Base-by-base conservation (phyloP, 2,113 vertebrate genomes). In the Choloepus hoffmanni region DNA sequence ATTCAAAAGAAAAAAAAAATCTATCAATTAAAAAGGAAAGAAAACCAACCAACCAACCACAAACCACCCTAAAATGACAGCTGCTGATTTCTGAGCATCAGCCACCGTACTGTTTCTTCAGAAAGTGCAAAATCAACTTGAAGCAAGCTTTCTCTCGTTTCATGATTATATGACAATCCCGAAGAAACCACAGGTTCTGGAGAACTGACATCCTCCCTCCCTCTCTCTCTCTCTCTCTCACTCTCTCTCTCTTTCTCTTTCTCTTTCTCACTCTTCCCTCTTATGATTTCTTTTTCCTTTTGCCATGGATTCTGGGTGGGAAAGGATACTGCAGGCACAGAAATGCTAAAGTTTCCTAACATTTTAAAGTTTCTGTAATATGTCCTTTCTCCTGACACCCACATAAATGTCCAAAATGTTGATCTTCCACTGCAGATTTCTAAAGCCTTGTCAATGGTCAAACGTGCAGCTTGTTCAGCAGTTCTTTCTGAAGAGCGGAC, bases 371-470 rank as follows among this genome's bases (percentile, higher is more conserved):
- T 98, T 97, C 96, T 97, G 96, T 97, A 94, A 89, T 97, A 98
- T 97, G 96, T 98, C 98, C 98, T 98, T 97, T 98, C 97, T 98
- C 98, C 98, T 98, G 98, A 98, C 98, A 98, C 98, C 98, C 98
- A 97, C 98, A 98, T 98, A 98, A 97, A 98, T 98, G 98, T 98
- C 98, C 98, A 97, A 97, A 98, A 97, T n/a, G 97, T 98, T 98
- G 98, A 98, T 98, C 98, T 98, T 99, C 98, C 98, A 98, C 98
- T 98, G 98, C 98, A 98, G 86, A 99, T 98, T 97, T 98, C 98
- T 98, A 98, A 99, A 98, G 98, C 98, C 98, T 98, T 98, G 99
- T 98, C 98, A 98, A 98, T 98, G 98, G 98, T 99, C 99, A 98
- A 98, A 98, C 97, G 98, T 98, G 98, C 99, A 99, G 99, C 99